Evolutionary conservation across 2,113 vertebrate genomes (phyloP), one percentile per base, ranked within the genome.

Genomic region (Jaculus jaculus): DNA sequence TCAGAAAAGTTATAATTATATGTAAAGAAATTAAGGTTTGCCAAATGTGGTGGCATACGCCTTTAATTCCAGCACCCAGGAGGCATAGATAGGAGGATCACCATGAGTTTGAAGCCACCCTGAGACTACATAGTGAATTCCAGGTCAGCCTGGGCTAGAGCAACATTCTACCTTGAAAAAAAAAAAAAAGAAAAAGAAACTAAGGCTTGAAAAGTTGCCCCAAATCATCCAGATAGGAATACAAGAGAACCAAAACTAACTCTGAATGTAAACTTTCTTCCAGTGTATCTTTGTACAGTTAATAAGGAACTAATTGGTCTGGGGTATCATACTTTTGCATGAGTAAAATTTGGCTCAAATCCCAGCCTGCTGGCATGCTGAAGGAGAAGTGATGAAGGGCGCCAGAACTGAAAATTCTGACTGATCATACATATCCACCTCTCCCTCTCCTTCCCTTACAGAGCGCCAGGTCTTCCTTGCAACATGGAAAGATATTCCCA

Each of bases 401-500:
- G 5, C 81, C 8, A 37, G 28, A 71, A 47, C 39, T 66, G 16
- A 74, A 17, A 91, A 69, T 37, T 28, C 18, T 83, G 20, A 82
- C 63, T 68, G 47, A 69, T 3, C 51, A 26, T 61, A 3, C n/a
- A 69, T 18, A 37, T 34, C 63, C 21, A 26, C 74, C 60, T 37
- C 92, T 86, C 65, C 10, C 94, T 95, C 54, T 89, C 89, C 58
- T 94, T 96, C 90, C 7, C 0, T 83, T 84, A 72, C 81, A 99
- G 99, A 99, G 95, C 99, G 99, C 90, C 99, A 99, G 97, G 99
- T 99, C 93, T 99, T 99, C 97, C 98, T 99, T 78, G 99, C 99
- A 61, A 99, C 99, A 7, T 99, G 99, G 99, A 99, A 99, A 73
- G 99, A 99, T 97, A 99, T 99, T 94, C 99, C 99, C 47, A 99